phyloP scores from a whole-genome alignment of 2,888 invertebrate genomes.

The Abrostola tripartita region DNA sequence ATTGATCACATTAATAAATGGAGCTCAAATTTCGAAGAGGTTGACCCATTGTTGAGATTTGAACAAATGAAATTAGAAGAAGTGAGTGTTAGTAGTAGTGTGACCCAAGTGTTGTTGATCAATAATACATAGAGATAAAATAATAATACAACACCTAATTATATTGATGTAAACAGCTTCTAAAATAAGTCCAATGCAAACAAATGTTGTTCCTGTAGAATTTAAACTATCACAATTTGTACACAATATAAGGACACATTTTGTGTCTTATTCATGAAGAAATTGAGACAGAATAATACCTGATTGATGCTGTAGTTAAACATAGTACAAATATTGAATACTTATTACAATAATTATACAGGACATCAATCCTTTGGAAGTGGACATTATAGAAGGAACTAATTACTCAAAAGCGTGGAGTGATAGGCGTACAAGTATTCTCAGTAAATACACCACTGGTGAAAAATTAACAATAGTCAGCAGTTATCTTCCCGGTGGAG shows the following conservation, averaged over 20 bases:
- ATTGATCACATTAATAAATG: conserved; percentile 80
- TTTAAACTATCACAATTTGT: too few species aligned
- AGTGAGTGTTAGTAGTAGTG: conserved; percentile 68
- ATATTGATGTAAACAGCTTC: too few species aligned
- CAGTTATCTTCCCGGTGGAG: conserved; percentile 94
- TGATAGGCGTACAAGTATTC: conserved; percentile 91
- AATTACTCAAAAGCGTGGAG: conserved; percentile 93
- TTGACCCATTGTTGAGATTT: conserved; percentile 81
- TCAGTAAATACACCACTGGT: conserved; percentile 97
- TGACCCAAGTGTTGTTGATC: not conserved
- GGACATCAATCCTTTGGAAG: conserved; percentile 63
- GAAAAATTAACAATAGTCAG: conserved; percentile 97
- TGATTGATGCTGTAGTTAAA: too few species aligned
- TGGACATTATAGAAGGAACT: conserved; percentile 67
- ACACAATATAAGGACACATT: too few species aligned
- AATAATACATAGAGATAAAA: not conserved
- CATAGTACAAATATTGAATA: not conserved
- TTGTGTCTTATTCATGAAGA: too few species aligned
- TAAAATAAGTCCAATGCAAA: too few species aligned
- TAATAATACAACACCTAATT: not conserved
- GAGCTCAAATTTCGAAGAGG: conserved; percentile 82
- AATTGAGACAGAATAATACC: too few species aligned
- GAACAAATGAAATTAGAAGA: conserved; percentile 78
- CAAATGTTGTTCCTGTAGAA: too few species aligned
- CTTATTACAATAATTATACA: conserved; percentile 42